These are phyloP conservation scores for Phrynocephalus forsythii DNA, from an alignment of 2,797 vertebrate genomes.

Conservation along the genomic window DNA sequence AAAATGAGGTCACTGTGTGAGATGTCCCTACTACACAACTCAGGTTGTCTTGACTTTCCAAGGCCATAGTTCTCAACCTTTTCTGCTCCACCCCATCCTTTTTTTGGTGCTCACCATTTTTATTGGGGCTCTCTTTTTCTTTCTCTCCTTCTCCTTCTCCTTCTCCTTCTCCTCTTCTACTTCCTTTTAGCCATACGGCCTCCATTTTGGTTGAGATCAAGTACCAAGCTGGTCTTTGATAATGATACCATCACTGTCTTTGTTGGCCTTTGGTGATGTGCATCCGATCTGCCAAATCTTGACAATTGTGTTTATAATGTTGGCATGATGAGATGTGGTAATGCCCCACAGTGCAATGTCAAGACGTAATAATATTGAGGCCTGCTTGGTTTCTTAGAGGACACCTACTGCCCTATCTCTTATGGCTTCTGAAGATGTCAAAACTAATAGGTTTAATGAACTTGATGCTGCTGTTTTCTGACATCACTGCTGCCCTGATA, in stretches of 20 bases:
- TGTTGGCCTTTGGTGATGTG: constrained; percentile 17
- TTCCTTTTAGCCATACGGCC: constrained; percentile 7
- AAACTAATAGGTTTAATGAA: constrained; percentile 8
- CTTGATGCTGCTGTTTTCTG: constrained; percentile 24
- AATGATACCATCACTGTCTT: constrained; percentile 18
- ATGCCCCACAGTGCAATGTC: neutral
- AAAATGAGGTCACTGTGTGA: constrained; percentile 94
- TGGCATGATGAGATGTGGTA: neutral
- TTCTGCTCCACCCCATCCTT: constrained; percentile 21
- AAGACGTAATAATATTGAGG: neutral
- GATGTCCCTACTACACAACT: constrained; percentile 30
- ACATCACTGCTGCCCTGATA: constrained; percentile 20
- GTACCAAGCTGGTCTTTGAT: constrained; percentile 31
- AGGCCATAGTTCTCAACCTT: constrained; percentile 40
- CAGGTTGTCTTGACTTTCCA: constrained; percentile 41
- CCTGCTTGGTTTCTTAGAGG: constrained; percentile 17
- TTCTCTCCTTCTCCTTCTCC: neutral
- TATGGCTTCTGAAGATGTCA: constrained; percentile 23
- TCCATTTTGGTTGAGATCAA: constrained; percentile 28
- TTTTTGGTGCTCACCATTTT: constrained; percentile 39
- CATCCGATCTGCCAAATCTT: constrained; percentile 17
- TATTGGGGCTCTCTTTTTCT: constrained; percentile 3
- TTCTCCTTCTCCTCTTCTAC: neutral
- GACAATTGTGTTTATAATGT: constrained; percentile 18
- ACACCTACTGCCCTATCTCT: neutral